Evolutionary conservation across 2,113 vertebrate species (phyloP).

Genomic region (Pongo abelii): DNA sequence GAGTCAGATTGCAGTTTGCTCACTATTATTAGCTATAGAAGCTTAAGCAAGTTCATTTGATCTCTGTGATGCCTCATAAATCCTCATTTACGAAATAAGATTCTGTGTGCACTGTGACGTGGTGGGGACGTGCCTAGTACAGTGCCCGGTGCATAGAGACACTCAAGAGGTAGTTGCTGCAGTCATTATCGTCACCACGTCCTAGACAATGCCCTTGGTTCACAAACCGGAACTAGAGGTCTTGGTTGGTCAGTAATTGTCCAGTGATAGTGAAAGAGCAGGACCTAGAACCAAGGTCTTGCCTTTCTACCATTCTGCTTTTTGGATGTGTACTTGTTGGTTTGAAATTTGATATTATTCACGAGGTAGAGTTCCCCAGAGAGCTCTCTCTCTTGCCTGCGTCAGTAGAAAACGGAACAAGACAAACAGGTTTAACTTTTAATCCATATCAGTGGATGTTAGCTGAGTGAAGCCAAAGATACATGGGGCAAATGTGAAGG

Average conservation of each 20-base stretch:
- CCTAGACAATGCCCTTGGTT: not conserved
- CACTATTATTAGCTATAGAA: not conserved
- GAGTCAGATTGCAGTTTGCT: too few relatives aligned
- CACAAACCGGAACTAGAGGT: not conserved
- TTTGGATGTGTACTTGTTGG: not conserved
- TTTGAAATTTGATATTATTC: not conserved
- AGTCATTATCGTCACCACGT: fast-evolving
- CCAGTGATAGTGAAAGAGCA: not conserved
- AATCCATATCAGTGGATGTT: not conserved
- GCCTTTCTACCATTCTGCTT: not conserved
- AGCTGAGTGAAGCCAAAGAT: not conserved
- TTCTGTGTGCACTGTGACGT: fast-evolving
- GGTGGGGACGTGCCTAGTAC: not conserved
- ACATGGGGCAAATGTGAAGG: not conserved
- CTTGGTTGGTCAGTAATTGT: not conserved
- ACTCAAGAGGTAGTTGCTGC: not conserved
- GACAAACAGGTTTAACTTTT: constrained; percentile 63
- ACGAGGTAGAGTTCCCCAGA: not conserved
- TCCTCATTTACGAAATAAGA: not conserved
- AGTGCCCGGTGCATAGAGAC: not conserved
- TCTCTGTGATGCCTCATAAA: not conserved
- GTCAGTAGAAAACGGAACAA: constrained; percentile 26
- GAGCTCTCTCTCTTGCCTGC: not conserved
- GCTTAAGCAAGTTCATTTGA: not conserved
- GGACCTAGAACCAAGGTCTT: not conserved